phyloP scores from a whole-genome alignment of 1,140 invertebrate species.

The Chrysopa pallens region DNA sequence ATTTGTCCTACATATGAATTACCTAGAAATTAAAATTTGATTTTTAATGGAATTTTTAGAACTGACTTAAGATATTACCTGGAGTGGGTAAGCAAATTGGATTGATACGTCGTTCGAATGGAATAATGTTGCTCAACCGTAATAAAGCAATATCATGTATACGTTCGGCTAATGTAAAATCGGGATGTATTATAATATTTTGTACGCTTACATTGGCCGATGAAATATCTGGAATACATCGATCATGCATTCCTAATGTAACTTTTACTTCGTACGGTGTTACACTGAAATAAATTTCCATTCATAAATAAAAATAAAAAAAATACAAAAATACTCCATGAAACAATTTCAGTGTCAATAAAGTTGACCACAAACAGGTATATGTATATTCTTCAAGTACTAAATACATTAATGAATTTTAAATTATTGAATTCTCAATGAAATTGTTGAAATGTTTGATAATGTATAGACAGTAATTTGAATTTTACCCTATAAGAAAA shows the following conservation, averaged over 20 bases:
- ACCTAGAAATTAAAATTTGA: conserved; percentile 10
- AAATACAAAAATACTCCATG: too few relatives aligned
- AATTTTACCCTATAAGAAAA: conserved; percentile 24
- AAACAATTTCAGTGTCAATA: too few relatives aligned
- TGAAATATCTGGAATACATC: conserved; percentile 26
- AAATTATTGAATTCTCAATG: too few relatives aligned
- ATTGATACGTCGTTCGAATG: conserved; percentile 29
- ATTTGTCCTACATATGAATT: conserved; percentile 31
- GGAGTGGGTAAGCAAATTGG: conserved; percentile 37
- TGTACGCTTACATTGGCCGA: conserved; percentile 28
- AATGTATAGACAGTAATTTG: neutral
- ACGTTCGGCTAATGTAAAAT: conserved; percentile 27
- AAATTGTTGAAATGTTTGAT: too few relatives aligned
- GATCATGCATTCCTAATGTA: conserved; percentile 29
- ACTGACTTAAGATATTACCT: conserved; percentile 12
- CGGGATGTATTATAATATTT: conserved; percentile 25
- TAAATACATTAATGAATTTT: too few relatives aligned
- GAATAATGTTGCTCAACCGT: conserved; percentile 26
- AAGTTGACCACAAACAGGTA: too few relatives aligned
- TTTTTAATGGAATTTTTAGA: neutral
- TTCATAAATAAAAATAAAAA: too few relatives aligned
- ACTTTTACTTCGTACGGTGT: conserved; percentile 28
- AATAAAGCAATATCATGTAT: conserved; percentile 40
- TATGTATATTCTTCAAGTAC: too few relatives aligned
- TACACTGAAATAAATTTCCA: conserved; percentile 20